Base-by-base conservation (phyloP, 2,113 vertebrate species). In the Tichodroma muraria region DNA sequence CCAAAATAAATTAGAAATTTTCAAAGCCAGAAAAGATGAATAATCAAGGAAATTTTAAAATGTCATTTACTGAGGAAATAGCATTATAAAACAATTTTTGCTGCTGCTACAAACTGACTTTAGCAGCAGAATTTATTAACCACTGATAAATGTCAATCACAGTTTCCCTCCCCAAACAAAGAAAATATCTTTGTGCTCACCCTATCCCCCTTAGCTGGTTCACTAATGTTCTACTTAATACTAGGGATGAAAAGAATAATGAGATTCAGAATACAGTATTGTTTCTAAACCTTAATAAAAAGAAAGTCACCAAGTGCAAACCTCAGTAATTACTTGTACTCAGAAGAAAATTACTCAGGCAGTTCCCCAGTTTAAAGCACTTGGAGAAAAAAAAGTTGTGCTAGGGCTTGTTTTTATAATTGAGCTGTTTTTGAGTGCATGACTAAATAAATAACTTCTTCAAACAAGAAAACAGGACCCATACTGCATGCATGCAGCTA, bases 21-120 rank as follows among this genome's bases (percentile, higher is more conserved):
- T 78, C 78, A 76, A 90, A 94, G 56, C 22, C 73, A 79, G 66
- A 86, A 91, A 94, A 94, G 65, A 78, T 73, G 27, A 92, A 76
- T 68, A 91, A 90, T 89, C 85, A 77, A 85, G 71, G 65, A 89
- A 97, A 90, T 68, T 89, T 90, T 66, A 30, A 70, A 94, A 80
- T 64, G 35, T 37, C 61, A 33, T 69, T 94, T 72, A 61, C 45
- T 69, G 59, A 71, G 79, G 45, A 70, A 93, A 88, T 8, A 57
- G 53, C 65, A 88, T 86, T 75, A 85, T 59, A 77, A 93, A 91
- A 73, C 53, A 83, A 38, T 60, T 13, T 68, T 60, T 79, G 25
- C 37, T 61, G 44, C 69, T 70, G 47, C 64, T 76, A 56, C 24
- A 73, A 83, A 61, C 68, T 40, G 65, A 77, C 71, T 89, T 49